phyloP scores from a whole-genome alignment of 2,797 vertebrate species.

The Pangasius djambal region DNA sequence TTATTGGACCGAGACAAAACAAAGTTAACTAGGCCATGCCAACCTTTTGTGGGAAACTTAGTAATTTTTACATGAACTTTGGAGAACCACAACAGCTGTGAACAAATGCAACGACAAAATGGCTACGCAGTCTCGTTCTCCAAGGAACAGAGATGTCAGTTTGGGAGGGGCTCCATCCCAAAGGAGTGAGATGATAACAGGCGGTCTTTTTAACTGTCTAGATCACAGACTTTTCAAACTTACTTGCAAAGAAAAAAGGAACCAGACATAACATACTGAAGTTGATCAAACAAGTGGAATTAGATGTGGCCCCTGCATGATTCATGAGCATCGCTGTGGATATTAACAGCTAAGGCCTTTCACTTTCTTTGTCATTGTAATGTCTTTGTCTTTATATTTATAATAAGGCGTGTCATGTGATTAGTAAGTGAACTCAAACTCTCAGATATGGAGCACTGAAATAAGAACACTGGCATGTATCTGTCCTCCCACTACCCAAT shows the following conservation, averaged over 20 bases:
- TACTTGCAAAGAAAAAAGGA: neutral
- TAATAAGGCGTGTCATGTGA: no score
- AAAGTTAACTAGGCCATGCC: slow-evolving; percentile 12
- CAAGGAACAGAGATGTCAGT: neutral
- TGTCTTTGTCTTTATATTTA: neutral
- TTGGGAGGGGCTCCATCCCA: neutral
- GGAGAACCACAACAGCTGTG: neutral
- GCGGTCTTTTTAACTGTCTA: neutral
- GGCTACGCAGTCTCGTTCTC: neutral
- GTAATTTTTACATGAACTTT: slow-evolving; percentile 24
- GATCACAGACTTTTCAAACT: neutral
- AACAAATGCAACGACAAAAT: neutral
- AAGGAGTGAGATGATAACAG: neutral
- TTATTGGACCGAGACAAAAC: slow-evolving; percentile 25
- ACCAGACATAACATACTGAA: neutral
- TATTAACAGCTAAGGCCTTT: neutral
- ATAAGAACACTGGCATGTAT: neutral
- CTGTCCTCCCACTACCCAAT: neutral
- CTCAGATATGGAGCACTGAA: neutral
- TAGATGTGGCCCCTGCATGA: neutral
- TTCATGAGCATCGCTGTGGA: no score
- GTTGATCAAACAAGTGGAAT: neutral
- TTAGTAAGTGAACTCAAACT: neutral
- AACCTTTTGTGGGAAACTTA: slow-evolving; percentile 3
- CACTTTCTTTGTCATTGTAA: neutral